phyloP scores from a whole-genome alignment of 2,888 invertebrate genomes.

The Andrena fulva region DNA sequence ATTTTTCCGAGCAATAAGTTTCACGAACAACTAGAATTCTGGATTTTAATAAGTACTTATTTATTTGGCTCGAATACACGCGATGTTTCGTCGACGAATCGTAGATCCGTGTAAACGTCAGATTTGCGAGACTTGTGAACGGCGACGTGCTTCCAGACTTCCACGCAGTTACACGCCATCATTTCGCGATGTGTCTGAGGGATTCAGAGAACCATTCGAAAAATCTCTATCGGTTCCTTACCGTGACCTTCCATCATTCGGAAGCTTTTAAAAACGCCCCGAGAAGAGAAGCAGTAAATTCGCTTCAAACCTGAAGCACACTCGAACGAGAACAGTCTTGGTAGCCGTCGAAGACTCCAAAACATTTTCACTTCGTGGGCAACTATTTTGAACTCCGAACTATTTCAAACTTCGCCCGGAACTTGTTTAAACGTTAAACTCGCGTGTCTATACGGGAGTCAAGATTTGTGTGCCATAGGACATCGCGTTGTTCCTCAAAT shows the following conservation, averaged over 20 bases:
- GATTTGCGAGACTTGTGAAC: not conserved
- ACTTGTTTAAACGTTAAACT: conserved; percentile 17
- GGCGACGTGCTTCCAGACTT: not conserved
- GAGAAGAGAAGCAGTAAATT: not conserved
- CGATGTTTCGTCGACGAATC: not conserved
- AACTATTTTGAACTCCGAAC: conserved; percentile 9
- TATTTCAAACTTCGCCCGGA: not conserved
- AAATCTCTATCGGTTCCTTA: not conserved
- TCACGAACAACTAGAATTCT: not conserved
- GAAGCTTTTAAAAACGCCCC: not conserved
- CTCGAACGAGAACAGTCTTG: conserved; percentile 6
- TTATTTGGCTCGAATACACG: not conserved
- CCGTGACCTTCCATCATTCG: not conserved
- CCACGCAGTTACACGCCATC: not conserved
- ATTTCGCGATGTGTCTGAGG: not conserved
- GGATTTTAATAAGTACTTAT: not conserved
- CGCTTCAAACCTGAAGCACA: not conserved
- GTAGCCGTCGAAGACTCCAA: not conserved
- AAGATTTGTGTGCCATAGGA: too few species aligned
- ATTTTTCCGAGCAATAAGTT: not conserved
- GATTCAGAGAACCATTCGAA: not conserved
- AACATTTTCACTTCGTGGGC: not conserved
- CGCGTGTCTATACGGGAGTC: not conserved
- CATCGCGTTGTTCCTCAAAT: too few species aligned
- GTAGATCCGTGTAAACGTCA: not conserved